Evolutionary conservation across 2,113 vertebrate genomes (phyloP).

Genomic region (Protobothrops flavoviridis): DNA sequence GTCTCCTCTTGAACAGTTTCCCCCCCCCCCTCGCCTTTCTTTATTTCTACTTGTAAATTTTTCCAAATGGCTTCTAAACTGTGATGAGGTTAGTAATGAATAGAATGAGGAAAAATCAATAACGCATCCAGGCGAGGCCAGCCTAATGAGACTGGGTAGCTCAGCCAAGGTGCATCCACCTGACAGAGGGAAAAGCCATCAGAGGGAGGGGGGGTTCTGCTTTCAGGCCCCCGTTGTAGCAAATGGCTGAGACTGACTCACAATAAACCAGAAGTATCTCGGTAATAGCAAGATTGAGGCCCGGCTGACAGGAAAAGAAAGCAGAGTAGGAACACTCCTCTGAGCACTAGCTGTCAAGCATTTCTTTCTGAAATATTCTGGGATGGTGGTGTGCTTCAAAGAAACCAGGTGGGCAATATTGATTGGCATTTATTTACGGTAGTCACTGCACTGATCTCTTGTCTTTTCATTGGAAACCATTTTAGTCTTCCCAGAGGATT

Average conservation of each 20-base stretch:
- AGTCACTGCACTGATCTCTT: background rate
- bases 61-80: background rate
- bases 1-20: background rate
- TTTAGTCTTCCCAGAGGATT: background rate
- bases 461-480: background rate
- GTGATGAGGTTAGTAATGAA: constrained; percentile 36
- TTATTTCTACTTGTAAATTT: background rate
- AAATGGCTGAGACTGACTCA: background rate
- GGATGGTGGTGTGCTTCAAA: background rate
- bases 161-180: background rate
- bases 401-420: background rate
- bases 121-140: constrained; percentile 1
- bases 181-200: background rate
- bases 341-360: background rate
- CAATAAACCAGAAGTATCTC: background rate
- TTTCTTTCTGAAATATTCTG: background rate
- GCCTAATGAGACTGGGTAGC: constrained; percentile 26
- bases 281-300: background rate
- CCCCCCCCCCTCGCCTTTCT: too few species aligned
- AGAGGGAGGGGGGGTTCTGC: too few species aligned
- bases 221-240: background rate
- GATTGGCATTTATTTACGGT: background rate
- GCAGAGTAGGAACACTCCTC: background rate
- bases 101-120: constrained; percentile 30
- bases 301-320: background rate